Conservation (phyloP, 2,113 vertebrate species). For the Pycnonotus jocosus region DNA sequence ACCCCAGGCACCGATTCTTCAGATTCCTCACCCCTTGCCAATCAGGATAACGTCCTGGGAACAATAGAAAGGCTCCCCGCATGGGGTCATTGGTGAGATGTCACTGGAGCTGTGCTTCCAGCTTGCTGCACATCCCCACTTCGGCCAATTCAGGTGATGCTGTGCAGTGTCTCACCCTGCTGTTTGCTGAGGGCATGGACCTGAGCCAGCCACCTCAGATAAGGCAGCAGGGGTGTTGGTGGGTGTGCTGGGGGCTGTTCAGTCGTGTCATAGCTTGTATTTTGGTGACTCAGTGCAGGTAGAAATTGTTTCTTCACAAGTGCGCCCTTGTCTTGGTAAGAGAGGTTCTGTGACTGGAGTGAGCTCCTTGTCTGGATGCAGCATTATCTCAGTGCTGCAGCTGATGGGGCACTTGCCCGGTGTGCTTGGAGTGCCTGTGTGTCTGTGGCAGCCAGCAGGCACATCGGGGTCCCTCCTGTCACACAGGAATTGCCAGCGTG, state of each 20-base stretch:
- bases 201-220: neutral
- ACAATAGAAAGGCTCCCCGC: neutral
- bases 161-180: neutral
- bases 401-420: neutral
- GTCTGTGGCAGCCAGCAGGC: neutral
- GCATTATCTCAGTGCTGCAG: neutral
- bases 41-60: neutral
- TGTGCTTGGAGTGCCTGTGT: neutral
- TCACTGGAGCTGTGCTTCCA: neutral
- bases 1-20: neutral
- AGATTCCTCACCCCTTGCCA: neutral
- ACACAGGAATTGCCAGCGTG: accelerated
- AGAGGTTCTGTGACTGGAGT: neutral
- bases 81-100: neutral
- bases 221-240: neutral
- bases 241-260: neutral
- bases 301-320: neutral
- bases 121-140: neutral
- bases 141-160: neutral
- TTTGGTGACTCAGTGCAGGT: neutral
- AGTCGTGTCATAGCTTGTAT: neutral
- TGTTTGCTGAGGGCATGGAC: neutral
- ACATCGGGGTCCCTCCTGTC: neutral
- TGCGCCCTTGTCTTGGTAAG: neutral
- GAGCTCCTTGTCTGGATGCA: neutral